Conservation (phyloP, 2,888 invertebrate genomes). For the Pollenia amentaria region DNA sequence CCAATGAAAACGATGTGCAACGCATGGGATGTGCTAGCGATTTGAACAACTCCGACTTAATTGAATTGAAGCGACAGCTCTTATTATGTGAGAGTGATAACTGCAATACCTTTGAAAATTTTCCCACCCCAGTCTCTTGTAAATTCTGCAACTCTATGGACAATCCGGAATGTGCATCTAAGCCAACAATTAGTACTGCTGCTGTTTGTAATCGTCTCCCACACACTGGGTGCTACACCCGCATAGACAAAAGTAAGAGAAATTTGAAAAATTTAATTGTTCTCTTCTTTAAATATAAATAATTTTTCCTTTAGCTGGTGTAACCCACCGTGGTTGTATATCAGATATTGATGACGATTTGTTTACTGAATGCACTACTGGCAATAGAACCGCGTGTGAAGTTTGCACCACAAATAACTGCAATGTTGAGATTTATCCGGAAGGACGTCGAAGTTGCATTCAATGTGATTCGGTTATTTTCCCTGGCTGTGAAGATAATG, state of each 20-base stretch:
- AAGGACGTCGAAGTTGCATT: constrained; percentile 78
- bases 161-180: constrained; percentile 75
- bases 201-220: constrained; percentile 76
- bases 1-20: constrained; percentile 63
- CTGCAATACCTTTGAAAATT: constrained; percentile 78
- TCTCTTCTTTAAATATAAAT: background rate
- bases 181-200: fast-evolving
- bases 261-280: background rate
- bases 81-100: constrained; percentile 78
- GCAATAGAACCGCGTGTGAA: constrained; percentile 75
- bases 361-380: constrained; percentile 77
- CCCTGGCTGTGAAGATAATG: constrained; percentile 75
- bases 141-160: constrained; percentile 76
- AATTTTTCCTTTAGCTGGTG: constrained; percentile 75
- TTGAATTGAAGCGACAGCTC: constrained; percentile 76
- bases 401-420: constrained; percentile 76
- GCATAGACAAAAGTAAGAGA: constrained; percentile 75
- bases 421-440: constrained; percentile 78
- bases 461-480: constrained; percentile 79
- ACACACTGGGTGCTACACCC: constrained; percentile 76
- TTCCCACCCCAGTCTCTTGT: constrained; percentile 73
- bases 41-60: constrained; percentile 71
- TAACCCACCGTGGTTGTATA: constrained; percentile 79
- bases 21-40: constrained; percentile 81
- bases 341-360: constrained; percentile 75